Evolutionary conservation across 2,113 vertebrate genomes (phyloP).

Genomic region (Chroicocephalus ridibundus): DNA sequence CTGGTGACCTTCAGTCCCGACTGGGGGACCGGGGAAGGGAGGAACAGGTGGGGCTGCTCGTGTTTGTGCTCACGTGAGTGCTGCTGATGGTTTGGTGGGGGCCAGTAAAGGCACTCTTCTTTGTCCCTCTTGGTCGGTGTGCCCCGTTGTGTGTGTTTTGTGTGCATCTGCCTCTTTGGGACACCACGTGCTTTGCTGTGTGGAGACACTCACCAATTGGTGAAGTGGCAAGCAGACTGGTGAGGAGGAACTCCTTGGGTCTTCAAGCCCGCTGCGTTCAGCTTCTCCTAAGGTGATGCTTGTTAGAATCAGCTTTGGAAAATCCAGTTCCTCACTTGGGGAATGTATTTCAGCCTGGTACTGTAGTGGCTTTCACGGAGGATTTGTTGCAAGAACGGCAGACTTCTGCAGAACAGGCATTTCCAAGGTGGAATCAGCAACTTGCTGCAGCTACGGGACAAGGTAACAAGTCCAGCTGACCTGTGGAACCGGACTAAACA

Average conservation of each 20-base stretch:
- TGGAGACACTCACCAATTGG: not conserved
- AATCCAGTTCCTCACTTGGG: not conserved
- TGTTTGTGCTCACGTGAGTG: not conserved
- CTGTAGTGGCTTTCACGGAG: not conserved
- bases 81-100: not conserved
- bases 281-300: not conserved
- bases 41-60: not conserved
- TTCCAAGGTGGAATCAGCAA: not conserved
- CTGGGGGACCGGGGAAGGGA: not conserved
- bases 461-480: not conserved
- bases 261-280: not conserved
- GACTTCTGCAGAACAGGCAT: not conserved
- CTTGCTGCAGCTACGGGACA: not conserved
- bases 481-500: not conserved
- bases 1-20: not conserved
- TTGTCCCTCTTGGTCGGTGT: fast-evolving
- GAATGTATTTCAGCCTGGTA: not conserved
- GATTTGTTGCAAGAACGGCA: not conserved
- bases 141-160: not conserved
- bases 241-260: not conserved
- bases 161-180: not conserved
- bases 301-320: not conserved
- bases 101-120: not conserved
- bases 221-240: not conserved
- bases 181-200: not conserved